Base-by-base conservation (phyloP, 2,797 vertebrate species). In the Gymnopithys bicolor region DNA sequence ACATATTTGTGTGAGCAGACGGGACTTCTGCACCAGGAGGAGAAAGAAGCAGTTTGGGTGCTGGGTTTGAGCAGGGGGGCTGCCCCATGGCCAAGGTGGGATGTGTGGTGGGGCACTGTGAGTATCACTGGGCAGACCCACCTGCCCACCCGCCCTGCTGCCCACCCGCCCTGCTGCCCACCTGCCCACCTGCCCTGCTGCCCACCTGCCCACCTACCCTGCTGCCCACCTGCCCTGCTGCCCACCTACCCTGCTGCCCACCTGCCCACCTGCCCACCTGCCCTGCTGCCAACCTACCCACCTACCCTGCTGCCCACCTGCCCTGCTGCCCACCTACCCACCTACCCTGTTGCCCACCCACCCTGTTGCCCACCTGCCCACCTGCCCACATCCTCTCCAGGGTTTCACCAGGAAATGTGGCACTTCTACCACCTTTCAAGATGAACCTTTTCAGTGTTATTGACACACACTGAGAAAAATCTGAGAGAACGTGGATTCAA, bases 111-210 rank as follows among this genome's bases (percentile, higher is more conserved):
- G 41, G 28, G 10, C 62, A 45, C 30, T 8, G 41, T 43, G 64
- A 27, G 33, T 4, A 1, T 33, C 28, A 2, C 37, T 25, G 8
- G 1, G 9, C 48, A 27, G 21, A 33, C 7, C 7, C 15, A 5
- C 46, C 39, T 15, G 2, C 49, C 27, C 39, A 33, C 33, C 37
- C 11, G 11, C 37, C 25, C 35, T 1, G 0, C 12, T 39, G 39
- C 39, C 39, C 39, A 39, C 37, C 39, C 3, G 3, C 46, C 25
- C 43, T 1, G 0, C 37, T 37, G 39, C 39, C 39, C 39, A 39
- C 37, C 37, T 37, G 37, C 37, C 37, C 37, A 39, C 37, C 37
- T 12, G 11, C 37, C 37, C 37, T 11, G 10, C 10, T 39, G 37
- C 37, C 37, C 37, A 11, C 37, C 37, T 39, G 11, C 11, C 37